These are phyloP conservation scores for Bicyclus anynana DNA, from an alignment of 1,140 invertebrate genomes.

Conservation along the genomic window DNA sequence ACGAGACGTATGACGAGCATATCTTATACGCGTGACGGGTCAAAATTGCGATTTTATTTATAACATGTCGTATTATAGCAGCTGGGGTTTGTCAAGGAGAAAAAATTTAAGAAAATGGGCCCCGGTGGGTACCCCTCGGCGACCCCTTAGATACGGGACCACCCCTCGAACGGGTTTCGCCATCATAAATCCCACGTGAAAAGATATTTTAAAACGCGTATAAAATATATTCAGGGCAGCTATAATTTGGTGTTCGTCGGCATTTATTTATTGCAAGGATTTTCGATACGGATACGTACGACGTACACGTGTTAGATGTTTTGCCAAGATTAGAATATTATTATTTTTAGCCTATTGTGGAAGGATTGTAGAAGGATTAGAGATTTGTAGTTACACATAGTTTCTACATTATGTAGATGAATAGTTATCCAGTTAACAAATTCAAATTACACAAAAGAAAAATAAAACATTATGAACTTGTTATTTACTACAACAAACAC, in stretches of 20 bases:
- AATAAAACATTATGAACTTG: no score
- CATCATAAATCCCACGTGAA: slow-evolving; percentile 74
- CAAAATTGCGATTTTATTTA: slow-evolving; percentile 76
- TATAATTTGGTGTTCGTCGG: slow-evolving; percentile 57
- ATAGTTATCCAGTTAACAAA: no score
- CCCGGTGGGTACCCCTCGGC: slow-evolving; percentile 43
- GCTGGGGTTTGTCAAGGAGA: slow-evolving; percentile 73
- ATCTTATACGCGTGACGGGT: slow-evolving; percentile 69
- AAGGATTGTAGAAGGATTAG: no score
- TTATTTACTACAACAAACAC: no score
- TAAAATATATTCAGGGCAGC: slow-evolving; percentile 74
- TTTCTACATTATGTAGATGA: no score
- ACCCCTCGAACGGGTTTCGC: slow-evolving; percentile 72
- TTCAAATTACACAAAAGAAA: no score
- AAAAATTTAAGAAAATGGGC: slow-evolving; percentile 66
- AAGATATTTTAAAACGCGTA: slow-evolving; percentile 76
- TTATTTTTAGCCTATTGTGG: no score
- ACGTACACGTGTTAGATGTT: slow-evolving; percentile 13
- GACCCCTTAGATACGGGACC: slow-evolving; percentile 46
- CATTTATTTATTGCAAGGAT: slow-evolving; percentile 28
- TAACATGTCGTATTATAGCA: slow-evolving; percentile 72
- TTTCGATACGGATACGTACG: slow-evolving; percentile 12
- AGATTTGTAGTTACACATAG: no score
- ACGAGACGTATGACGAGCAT: slow-evolving; percentile 37
- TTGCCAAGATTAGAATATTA: background rate